A percentile compares a stretch with the other conserved stretches of the same genome.
Conservation (phyloP, 2,888 invertebrate species). For the Hesperia comma region DNA sequence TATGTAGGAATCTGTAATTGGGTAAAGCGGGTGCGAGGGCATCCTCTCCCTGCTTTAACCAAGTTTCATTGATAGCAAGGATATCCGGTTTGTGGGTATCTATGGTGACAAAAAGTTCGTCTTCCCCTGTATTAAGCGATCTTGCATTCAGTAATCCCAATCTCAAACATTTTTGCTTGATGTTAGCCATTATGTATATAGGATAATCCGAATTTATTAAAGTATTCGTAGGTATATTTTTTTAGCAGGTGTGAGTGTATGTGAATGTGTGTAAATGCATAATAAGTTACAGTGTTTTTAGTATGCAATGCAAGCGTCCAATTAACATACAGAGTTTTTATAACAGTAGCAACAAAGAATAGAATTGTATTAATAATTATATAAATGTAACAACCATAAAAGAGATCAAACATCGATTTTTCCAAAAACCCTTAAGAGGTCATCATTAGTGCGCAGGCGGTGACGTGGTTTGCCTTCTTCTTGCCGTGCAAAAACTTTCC, state of each 20-base stretch:
- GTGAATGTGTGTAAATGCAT: background rate
- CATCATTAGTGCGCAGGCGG: too few species aligned
- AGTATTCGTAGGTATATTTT: background rate
- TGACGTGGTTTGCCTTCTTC: too few species aligned
- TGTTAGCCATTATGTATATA: background rate
- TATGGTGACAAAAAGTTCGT: background rate
- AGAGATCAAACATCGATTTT: background rate
- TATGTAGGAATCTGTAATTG: too few species aligned
- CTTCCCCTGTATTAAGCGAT: background rate
- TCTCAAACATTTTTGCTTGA: background rate
- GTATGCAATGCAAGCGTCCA: background rate
- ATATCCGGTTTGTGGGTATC: too few species aligned
- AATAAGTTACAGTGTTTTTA: background rate
- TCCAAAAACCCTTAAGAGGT: constrained; percentile 1
- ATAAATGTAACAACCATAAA: background rate
- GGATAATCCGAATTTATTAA: background rate
- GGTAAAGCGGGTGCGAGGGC: too few species aligned
- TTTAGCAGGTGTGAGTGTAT: background rate
- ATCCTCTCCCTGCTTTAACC: too few species aligned
- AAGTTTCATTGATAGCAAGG: too few species aligned
- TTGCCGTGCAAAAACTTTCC: background rate
- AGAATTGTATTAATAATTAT: background rate
- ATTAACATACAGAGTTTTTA: background rate
- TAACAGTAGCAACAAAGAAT: background rate
- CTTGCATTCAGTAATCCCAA: background rate